phyloP scores from a whole-genome alignment of 2,113 vertebrate species.

The Cynoglossus semilaevis region DNA sequence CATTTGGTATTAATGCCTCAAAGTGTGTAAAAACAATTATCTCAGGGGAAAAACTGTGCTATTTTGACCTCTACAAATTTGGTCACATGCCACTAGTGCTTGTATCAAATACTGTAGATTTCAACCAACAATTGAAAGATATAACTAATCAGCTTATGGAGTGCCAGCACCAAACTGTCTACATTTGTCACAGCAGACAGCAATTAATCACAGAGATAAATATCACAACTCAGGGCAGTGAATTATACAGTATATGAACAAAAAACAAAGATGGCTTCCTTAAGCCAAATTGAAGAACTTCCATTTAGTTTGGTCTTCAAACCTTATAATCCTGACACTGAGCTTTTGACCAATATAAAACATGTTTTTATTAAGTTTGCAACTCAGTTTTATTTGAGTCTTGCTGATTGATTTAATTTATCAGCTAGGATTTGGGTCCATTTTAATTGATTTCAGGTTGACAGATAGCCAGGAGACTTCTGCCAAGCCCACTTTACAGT shows the following conservation, averaged over 20 bases:
- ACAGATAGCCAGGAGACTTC: neutral
- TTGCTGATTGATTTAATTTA: too few species aligned
- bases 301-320: neutral
- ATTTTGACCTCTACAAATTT: slow-evolving; percentile 3
- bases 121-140: neutral
- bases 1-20: too few species aligned
- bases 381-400: too few species aligned
- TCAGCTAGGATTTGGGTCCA: neutral
- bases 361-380: too few species aligned
- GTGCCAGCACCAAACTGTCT: neutral
- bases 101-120: slow-evolving; percentile 7
- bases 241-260: slow-evolving; percentile 21
- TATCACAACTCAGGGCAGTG: slow-evolving; percentile 5
- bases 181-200: slow-evolving; percentile 7
- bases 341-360: too few species aligned
- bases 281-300: neutral
- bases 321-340: too few species aligned
- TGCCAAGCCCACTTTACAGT: neutral
- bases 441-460: neutral
- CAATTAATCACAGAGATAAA: slow-evolving; percentile 23
- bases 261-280: neutral
- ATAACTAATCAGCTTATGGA: slow-evolving; percentile 1
- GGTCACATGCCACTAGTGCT: neutral
- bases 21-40: neutral
- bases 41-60: neutral